Conservation (phyloP, 2,888 invertebrate species). For the Mamestra brassicae region DNA sequence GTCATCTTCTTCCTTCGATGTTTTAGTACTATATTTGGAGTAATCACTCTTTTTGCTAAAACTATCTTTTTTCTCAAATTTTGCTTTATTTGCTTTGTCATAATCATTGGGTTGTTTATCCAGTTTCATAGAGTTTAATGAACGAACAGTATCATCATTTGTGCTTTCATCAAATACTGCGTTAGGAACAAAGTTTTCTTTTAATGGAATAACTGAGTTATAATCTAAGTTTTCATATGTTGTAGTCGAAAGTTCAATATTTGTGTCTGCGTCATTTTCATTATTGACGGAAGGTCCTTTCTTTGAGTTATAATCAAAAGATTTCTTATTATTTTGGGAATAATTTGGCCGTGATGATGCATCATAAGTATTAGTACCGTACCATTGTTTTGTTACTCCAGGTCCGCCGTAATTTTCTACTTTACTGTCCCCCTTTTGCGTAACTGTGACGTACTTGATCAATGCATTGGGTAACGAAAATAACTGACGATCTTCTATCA, state of each 20-base stretch:
- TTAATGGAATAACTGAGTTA: conserved; percentile 5
- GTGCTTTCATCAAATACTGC: neutral
- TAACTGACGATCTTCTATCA: conserved; percentile 86
- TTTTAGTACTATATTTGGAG: conserved; percentile 5
- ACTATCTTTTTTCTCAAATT: conserved; percentile 35
- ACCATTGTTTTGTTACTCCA: conserved; percentile 71
- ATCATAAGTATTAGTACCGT: conserved; percentile 63
- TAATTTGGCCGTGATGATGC: conserved; percentile 64
- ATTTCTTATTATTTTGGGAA: conserved; percentile 50
- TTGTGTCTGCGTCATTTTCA: conserved; percentile 17
- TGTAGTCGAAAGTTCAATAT: conserved; percentile 8
- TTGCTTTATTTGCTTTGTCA: neutral
- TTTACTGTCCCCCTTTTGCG: conserved; percentile 77
- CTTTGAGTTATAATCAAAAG: conserved; percentile 66
- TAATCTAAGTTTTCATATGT: neutral
- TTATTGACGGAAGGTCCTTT: conserved; percentile 54
- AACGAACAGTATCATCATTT: neutral
- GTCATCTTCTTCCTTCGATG: conserved; percentile 9
- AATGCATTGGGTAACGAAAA: conserved; percentile 83
- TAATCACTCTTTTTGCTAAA: conserved; percentile 7
- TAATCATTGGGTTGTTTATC: conserved; percentile 1
- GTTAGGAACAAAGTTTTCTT: conserved; percentile 1
- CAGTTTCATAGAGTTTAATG: conserved; percentile 1
- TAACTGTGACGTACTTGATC: conserved; percentile 79
- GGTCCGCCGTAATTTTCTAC: conserved; percentile 68